Evolutionary conservation across 2,888 invertebrate genomes (phyloP), one percentile per base, ranked within the genome.

Genomic region (Phortica magna): DNA sequence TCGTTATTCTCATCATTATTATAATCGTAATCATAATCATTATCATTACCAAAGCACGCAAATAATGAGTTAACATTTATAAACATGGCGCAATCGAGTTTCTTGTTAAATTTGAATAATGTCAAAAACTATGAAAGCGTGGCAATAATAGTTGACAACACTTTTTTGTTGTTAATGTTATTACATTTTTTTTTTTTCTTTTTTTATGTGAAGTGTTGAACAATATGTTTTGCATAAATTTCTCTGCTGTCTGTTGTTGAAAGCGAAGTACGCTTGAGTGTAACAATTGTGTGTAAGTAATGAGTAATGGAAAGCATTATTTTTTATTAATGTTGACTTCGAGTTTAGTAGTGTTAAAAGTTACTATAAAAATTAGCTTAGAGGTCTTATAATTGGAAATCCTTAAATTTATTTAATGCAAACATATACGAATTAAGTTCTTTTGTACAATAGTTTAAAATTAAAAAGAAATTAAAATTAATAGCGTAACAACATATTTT

Each of bases 101-200:
- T 14, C 14, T 41, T 39, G 65, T 65, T 65, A 70, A 70, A 71
- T 53, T 71, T 70, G n/a, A 31, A 55, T 71, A 71, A 71, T 71
- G 70, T 71, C 70, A 71, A 31, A 71, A 71, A 71, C 70, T 71
- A 71, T 55, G 53, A 71, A 71, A 71, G 53, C 70, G 53, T 71
- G 55, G 53, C 70, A 71, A 71, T 55, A 31, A 55, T 71, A 53
- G 53, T 71, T 71, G 70, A 55, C 39, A 65, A 39, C 41, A 65
- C 19, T 65, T 65, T 17, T 12, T 53, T 53, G 31, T 31, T 31
- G 31, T 31, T 31, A 31, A 31, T 31, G 5, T 31, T 31, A 31
- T 31, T 31, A 31, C 31, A n/a, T n/a, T n/a, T n/a, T n/a, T n/a
- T n/a, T n/a, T n/a, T n/a, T n/a, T n/a, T n/a, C n/a, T n/a, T n/a